These are phyloP conservation scores for Sylvicapra grimmia DNA, from an alignment of 2,113 vertebrate genomes.

Conservation along the genomic window DNA sequence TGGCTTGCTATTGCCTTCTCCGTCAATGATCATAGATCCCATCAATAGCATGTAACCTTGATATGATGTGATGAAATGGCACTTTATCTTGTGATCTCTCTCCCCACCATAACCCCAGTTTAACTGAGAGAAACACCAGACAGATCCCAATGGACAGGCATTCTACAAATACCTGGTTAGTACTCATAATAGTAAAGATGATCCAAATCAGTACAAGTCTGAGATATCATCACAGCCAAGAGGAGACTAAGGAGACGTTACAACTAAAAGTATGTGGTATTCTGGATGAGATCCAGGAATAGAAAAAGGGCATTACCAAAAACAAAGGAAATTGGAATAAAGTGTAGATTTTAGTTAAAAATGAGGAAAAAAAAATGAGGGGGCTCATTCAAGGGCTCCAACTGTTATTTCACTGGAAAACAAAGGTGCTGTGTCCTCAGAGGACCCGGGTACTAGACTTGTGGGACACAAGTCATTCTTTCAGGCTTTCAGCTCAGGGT, in stretches of 20 bases:
- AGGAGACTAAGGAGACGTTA: background rate
- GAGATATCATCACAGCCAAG: background rate
- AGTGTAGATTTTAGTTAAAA: background rate
- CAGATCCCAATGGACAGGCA: background rate
- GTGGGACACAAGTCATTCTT: fast-evolving
- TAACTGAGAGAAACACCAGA: background rate
- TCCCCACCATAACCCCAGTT: background rate
- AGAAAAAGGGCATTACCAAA: background rate
- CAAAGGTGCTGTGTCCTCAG: background rate
- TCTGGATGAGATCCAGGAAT: background rate
- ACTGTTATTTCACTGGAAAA: background rate
- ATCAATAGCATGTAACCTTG: background rate
- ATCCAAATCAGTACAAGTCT: background rate
- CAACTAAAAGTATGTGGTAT: background rate
- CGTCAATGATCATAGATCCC: slow-evolving; percentile 9
- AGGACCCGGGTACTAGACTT: background rate
- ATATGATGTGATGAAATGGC: background rate
- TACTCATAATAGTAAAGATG: background rate
- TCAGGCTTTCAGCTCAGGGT: background rate
- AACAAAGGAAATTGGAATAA: background rate
- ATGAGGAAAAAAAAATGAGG: background rate
- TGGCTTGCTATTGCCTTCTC: too few species aligned
- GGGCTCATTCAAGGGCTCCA: background rate
- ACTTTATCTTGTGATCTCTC: background rate
- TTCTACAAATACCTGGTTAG: background rate